A percentile compares a stretch with the other conserved stretches of the same genome.
These are phyloP conservation scores for Papilio dardanus DNA, from an alignment of 1,140 invertebrate genomes.

Conservation along the genomic window DNA sequence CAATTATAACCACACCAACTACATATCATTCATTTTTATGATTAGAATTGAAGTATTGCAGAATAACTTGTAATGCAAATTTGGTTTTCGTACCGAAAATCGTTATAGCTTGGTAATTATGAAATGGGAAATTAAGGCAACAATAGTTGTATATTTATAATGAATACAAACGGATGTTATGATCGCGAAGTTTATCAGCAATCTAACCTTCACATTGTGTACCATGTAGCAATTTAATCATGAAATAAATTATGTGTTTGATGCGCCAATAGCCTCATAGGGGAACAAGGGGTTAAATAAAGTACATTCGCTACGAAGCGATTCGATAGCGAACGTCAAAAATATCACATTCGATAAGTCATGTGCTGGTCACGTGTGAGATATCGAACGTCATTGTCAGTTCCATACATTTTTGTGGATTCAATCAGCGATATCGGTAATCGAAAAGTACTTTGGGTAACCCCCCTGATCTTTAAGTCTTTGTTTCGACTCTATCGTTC, in stretches of 20 bases:
- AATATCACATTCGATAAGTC: no score
- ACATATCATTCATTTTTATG: background rate
- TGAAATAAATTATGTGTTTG: background rate
- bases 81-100: background rate
- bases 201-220: conserved; percentile 16
- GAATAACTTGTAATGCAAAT: background rate
- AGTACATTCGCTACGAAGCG: no score
- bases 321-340: no score
- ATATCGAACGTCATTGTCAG: no score
- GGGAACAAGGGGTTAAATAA: no score
- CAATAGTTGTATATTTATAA: background rate
- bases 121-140: background rate
- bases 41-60: background rate
- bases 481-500: no score
- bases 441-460: no score
- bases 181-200: background rate
- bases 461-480: no score
- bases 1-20: no score
- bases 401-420: no score
- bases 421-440: no score
- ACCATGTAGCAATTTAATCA: background rate
- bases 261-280: background rate
- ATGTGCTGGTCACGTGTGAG: no score
- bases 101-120: background rate
- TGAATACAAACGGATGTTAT: conserved; percentile 11